A percentile compares a stretch with the other conserved stretches of the same genome.
These are phyloP conservation scores for Cenopis cana DNA, from an alignment of 2,888 invertebrate species.

Conservation along the genomic window DNA sequence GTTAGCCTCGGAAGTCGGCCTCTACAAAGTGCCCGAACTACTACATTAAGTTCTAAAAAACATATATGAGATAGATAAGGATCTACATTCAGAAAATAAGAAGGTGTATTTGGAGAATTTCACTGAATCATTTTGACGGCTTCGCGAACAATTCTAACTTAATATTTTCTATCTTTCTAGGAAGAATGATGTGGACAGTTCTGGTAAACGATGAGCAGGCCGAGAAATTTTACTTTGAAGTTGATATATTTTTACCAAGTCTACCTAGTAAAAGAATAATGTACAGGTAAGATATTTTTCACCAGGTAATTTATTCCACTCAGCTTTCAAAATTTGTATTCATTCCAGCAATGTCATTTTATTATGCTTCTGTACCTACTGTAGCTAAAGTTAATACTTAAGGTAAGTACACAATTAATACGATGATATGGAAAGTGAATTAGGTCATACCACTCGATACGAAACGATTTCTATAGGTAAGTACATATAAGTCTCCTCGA, in stretches of 20 bases:
- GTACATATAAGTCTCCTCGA: constrained; percentile 8
- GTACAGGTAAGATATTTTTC: constrained; percentile 66
- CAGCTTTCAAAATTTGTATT: no score
- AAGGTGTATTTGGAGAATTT: not conserved
- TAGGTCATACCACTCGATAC: constrained; percentile 17
- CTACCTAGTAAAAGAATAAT: constrained; percentile 78
- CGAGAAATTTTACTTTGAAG: constrained; percentile 79
- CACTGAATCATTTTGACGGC: constrained; percentile 8
- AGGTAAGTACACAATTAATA: constrained; percentile 27
- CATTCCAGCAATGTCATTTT: no score
- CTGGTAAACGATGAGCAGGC: constrained; percentile 78
- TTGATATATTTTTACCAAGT: constrained; percentile 78
- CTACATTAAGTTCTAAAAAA: no score
- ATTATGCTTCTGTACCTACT: no score
- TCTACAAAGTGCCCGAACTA: no score
- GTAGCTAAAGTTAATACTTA: constrained; percentile 20
- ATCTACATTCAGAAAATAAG: not conserved
- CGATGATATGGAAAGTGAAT: constrained; percentile 37
- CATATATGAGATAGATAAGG: no score
- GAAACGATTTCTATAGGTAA: constrained; percentile 14
- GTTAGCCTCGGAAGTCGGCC: no score
- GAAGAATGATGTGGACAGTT: constrained; percentile 84
- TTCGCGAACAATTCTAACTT: constrained; percentile 4
- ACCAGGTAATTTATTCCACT: no score
- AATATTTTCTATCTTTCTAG: constrained; percentile 56